phyloP scores from a whole-genome alignment of 1,140 invertebrate species.

The Eurosta solidaginis region DNA sequence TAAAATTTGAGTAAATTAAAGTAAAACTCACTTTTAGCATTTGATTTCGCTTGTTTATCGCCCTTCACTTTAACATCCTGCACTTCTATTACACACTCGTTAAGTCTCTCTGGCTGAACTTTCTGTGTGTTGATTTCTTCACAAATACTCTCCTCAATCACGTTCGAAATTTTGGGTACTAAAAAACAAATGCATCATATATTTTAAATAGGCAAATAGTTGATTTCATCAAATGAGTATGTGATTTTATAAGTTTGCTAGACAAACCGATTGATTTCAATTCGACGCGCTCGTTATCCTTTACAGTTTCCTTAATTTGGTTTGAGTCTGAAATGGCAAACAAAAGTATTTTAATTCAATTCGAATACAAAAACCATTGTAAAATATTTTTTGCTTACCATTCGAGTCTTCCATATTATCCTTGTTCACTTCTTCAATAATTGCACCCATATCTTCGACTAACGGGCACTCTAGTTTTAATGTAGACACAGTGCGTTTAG shows the following conservation, averaged over 20 bases:
- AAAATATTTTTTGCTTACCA: background rate
- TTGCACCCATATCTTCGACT: slow-evolving; percentile 23
- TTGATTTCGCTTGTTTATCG: background rate
- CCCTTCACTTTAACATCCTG: background rate
- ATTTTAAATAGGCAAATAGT: no score
- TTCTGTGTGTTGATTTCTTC: slow-evolving; percentile 4
- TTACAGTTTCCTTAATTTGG: background rate
- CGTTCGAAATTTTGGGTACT: background rate
- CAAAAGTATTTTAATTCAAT: no score
- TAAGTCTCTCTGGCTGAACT: background rate
- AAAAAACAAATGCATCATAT: background rate
- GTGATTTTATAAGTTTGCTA: background rate
- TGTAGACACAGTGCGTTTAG: background rate
- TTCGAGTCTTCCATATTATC: background rate
- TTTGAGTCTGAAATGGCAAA: background rate
- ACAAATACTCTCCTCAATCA: slow-evolving; percentile 29
- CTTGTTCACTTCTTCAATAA: slow-evolving; percentile 22
- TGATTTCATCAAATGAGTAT: background rate
- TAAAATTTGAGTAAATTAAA: no score
- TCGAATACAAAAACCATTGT: no score
- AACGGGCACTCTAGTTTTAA: background rate
- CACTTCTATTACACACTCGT: background rate
- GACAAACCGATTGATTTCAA: background rate
- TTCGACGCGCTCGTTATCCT: background rate
- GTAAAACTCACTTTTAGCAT: no score